Base-by-base conservation (phyloP, 2,888 invertebrate species). In the Drosophila histrio region DNA sequence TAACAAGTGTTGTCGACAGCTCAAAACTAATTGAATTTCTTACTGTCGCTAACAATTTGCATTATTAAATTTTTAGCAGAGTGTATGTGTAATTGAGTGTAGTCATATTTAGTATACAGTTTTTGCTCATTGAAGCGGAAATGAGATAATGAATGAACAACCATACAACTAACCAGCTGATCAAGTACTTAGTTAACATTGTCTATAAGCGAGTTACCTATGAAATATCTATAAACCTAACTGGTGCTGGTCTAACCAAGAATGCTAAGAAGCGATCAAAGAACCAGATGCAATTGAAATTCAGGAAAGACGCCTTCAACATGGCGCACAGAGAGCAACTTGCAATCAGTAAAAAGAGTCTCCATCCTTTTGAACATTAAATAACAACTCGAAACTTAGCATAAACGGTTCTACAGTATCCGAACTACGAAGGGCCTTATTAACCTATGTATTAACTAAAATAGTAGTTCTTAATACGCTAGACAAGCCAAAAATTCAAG, bases 31-130 rank as follows among this genome's bases (percentile, higher is more conserved):
- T 88, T 89, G 88, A 88, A 88, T 89, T 89, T 88, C 86, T 88
- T 89, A 89, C 89, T 89, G 89, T 88, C 88, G 88, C 79, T 86
- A 74, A 81, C 88, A 89, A 89, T 88, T 89, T 85, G 69, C 81
- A 89, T 89, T 89, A 88, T 87, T 83, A 73, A 85, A 81, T 79
- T 87, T 89, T 74, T 81, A 79, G 68, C 78, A 77, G 66, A 72
- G 19, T 21, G 21, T 46, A 36, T 46, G 34, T 63, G 53, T 36
- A 34, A 44, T 59, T 61, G 66, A 50, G 43, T 68, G 54, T 59
- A 47, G 68, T 78, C 62, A 61, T 87, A 75, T 79, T 85, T 85
- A 78, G 72, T 75, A 62, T 68, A 73, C 64, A 72, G 73, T 69
- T 77, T 70, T 82, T 78, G 79, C 75, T 72, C 67, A 86, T 83